Evolutionary conservation across 2,888 invertebrate genomes (phyloP).

Genomic region (Drosophila neutralis): DNA sequence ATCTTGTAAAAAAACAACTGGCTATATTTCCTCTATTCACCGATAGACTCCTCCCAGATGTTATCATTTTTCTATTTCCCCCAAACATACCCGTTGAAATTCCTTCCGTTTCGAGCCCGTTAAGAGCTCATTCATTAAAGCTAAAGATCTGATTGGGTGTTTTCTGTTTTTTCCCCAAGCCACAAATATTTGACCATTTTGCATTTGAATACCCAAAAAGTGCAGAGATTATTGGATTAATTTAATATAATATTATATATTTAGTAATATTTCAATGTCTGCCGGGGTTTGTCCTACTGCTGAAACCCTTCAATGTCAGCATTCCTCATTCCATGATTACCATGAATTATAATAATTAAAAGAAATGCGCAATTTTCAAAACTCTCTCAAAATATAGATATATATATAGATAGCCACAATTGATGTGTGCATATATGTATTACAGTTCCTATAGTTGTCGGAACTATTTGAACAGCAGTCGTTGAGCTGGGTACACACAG

Average conservation of each 20-base stretch:
- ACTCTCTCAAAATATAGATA: background rate
- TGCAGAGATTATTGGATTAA: background rate
- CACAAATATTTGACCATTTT: background rate
- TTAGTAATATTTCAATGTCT: too few relatives aligned
- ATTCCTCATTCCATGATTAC: background rate
- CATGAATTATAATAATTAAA: background rate
- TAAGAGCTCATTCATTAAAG: background rate
- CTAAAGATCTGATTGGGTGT: background rate
- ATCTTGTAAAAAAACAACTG: background rate
- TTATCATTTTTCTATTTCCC: background rate
- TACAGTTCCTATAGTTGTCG: background rate
- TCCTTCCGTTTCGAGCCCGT: background rate
- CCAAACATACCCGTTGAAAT: background rate
- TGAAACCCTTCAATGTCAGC: background rate
- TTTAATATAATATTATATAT: too few relatives aligned
- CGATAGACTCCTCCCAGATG: background rate
- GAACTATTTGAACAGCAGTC: conserved; percentile 14
- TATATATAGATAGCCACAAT: background rate
- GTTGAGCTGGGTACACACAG: conserved; percentile 34
- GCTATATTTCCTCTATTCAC: background rate
- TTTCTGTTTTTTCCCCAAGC: background rate
- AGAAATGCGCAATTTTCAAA: background rate
- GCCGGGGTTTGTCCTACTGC: background rate
- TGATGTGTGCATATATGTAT: background rate
- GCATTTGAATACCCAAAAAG: background rate